phyloP scores from a whole-genome alignment of 2,797 vertebrate species.

The Trachops cirrhosus region DNA sequence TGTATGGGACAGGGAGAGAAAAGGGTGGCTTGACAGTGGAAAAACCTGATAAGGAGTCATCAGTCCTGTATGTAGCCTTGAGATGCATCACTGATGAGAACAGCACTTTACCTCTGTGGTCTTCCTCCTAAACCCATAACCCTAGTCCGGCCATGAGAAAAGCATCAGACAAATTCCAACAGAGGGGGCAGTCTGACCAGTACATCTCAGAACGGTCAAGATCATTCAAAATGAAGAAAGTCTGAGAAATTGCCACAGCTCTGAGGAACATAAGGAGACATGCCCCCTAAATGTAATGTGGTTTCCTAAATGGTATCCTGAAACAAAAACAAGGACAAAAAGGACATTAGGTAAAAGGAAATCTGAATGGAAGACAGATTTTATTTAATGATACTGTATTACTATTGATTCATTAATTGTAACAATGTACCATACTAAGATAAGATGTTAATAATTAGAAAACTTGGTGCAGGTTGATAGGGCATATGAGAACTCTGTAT shows the following conservation, averaged over 20 bases:
- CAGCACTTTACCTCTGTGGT: neutral
- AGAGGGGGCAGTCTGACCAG: neutral
- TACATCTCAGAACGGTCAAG: neutral
- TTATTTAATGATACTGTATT: neutral
- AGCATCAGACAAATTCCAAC: neutral
- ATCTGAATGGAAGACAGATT: neutral
- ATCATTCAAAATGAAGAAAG: neutral
- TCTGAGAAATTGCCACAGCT: neutral
- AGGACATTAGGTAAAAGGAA: neutral
- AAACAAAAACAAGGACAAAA: neutral
- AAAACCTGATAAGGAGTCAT: neutral
- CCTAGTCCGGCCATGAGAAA: neutral
- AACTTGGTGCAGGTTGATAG: neutral
- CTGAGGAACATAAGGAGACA: neutral
- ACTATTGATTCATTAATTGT: neutral
- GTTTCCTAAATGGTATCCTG: neutral
- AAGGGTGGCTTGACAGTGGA: fast-evolving
- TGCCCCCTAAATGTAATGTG: neutral
- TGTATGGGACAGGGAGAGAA: too few relatives aligned
- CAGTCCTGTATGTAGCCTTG: neutral
- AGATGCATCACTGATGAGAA: neutral
- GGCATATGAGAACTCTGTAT: neutral
- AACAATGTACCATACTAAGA: neutral
- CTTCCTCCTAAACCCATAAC: neutral
- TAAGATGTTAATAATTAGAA: neutral